phyloP scores from a whole-genome alignment of 2,888 invertebrate species.

The Morinoia aosen region DNA sequence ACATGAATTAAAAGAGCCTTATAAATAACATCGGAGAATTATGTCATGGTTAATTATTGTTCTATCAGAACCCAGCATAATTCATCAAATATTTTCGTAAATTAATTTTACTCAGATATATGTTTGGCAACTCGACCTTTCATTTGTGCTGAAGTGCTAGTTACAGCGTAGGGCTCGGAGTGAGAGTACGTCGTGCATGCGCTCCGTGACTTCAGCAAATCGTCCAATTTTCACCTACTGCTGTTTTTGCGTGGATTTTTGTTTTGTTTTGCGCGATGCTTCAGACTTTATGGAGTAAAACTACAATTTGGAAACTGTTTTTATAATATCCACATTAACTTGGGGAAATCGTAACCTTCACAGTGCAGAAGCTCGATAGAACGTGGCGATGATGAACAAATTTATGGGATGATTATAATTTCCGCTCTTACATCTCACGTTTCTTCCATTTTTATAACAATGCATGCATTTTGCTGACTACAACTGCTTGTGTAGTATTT shows the following conservation, averaged over 20 bases:
- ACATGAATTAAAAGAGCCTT: background rate
- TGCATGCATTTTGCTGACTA: no score
- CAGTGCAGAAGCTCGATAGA: background rate
- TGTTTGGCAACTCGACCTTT: conserved; percentile 48
- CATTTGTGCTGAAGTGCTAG: conserved; percentile 50
- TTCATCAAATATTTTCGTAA: background rate
- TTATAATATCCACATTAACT: background rate
- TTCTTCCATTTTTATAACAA: background rate
- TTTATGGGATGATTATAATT: background rate
- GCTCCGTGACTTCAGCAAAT: background rate
- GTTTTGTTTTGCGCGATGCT: background rate
- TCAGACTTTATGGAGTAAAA: background rate
- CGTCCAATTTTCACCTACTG: background rate
- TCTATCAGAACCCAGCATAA: background rate
- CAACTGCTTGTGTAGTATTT: background rate
- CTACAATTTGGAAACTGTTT: background rate
- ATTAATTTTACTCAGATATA: conserved; percentile 31
- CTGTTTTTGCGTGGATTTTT: background rate
- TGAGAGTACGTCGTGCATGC: background rate
- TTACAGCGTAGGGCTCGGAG: background rate
- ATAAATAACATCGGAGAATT: background rate
- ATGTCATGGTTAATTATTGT: background rate
- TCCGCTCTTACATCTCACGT: background rate
- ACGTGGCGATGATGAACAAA: background rate
- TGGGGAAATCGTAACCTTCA: background rate